phyloP scores from a whole-genome alignment of 2,113 vertebrate genomes.

The Limanda limanda region DNA sequence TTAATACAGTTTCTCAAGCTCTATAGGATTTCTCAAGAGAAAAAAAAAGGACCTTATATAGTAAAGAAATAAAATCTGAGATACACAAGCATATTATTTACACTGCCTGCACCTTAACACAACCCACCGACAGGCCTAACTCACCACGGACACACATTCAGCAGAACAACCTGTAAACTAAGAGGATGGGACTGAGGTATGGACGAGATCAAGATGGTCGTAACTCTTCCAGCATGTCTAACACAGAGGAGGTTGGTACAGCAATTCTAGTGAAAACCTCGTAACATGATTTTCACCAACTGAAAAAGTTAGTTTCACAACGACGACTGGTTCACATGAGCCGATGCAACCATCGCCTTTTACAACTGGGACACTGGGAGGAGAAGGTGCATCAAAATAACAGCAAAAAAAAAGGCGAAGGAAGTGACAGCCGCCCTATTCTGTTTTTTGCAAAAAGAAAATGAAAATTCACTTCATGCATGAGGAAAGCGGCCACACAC shows the following conservation, averaged over 20 bases:
- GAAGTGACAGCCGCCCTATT: not conserved
- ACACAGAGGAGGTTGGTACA: conserved; percentile 10
- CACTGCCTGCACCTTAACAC: conserved; percentile 52
- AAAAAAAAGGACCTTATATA: conserved; percentile 47
- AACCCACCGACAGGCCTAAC: conserved; percentile 40
- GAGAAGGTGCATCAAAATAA: conserved; percentile 21
- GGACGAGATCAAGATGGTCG: conserved; percentile 50
- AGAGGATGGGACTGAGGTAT: conserved; percentile 59
- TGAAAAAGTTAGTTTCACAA: not conserved
- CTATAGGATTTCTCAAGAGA: conserved; percentile 61
- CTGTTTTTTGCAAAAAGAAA: not conserved
- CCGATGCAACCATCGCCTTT: conserved; percentile 10
- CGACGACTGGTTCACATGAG: conserved; percentile 5
- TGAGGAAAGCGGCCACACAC: conserved; percentile 33
- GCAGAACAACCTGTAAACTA: conserved; percentile 53
- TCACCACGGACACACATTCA: conserved; percentile 60
- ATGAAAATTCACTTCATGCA: conserved; percentile 49
- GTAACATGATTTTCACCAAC: not conserved
- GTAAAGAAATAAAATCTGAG: conserved; percentile 70
- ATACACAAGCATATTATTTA: conserved; percentile 73
- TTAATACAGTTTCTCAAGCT: conserved; percentile 79
- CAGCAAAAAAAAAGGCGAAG: conserved; percentile 12
- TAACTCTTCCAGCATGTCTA: conserved; percentile 70
- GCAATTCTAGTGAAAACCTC: conserved; percentile 9
- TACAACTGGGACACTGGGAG: not conserved